A percentile compares a stretch with the other conserved stretches of the same genome.
Evolutionary conservation across 1,140 invertebrate species (phyloP).

Genomic region (Drosophila lowei): DNA sequence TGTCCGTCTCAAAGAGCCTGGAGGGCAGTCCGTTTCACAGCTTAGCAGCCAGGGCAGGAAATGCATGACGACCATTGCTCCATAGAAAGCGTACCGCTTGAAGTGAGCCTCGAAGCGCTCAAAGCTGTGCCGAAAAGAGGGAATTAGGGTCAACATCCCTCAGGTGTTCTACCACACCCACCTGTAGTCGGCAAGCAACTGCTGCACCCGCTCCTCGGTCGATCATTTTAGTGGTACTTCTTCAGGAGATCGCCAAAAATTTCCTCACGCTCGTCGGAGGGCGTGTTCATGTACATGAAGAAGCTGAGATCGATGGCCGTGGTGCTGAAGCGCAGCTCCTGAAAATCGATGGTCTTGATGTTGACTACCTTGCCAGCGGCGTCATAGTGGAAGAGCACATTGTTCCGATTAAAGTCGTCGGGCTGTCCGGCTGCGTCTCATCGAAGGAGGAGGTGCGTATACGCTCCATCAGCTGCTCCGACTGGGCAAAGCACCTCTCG

Average conservation of each 20-base stretch:
- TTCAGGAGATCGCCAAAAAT: constrained; percentile 36
- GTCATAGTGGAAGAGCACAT: constrained; percentile 70
- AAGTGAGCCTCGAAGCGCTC: constrained; percentile 70
- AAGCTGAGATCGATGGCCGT: constrained; percentile 73
- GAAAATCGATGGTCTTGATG: constrained; percentile 78
- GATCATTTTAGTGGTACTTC: constrained; percentile 52
- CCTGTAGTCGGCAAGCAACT: constrained; percentile 54
- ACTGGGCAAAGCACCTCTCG: constrained; percentile 49
- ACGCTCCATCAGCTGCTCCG: constrained; percentile 56
- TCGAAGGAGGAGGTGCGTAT: constrained; percentile 44
- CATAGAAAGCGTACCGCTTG: constrained; percentile 74
- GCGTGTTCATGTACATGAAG: constrained; percentile 77
- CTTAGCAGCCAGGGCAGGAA: constrained; percentile 76
- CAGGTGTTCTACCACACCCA: background rate
- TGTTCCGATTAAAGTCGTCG: constrained; percentile 81
- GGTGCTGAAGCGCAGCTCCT: constrained; percentile 73
- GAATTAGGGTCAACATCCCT: no score
- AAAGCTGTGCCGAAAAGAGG: constrained; percentile 29
- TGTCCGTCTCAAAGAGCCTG: constrained; percentile 66
- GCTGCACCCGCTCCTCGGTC: constrained; percentile 47
- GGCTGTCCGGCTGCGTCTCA: constrained; percentile 40
- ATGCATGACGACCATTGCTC: constrained; percentile 70
- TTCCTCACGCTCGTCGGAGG: constrained; percentile 19
- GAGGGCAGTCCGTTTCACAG: constrained; percentile 66
- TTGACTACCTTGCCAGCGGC: constrained; percentile 41